phyloP scores from a whole-genome alignment of 2,888 invertebrate species.

The Sinotaia quadrata region DNA sequence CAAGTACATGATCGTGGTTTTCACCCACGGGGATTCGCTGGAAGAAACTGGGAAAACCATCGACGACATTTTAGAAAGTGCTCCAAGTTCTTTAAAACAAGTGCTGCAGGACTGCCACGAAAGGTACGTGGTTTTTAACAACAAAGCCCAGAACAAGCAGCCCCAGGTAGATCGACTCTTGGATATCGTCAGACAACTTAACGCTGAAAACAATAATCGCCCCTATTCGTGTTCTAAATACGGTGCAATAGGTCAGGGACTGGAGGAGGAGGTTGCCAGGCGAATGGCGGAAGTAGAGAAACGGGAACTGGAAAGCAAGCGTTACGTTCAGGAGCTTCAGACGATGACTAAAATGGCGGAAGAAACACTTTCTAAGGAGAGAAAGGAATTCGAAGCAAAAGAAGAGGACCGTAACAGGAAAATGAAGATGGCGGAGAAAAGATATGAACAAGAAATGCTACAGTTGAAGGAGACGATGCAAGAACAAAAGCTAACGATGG shows the following conservation, averaged over 20 bases:
- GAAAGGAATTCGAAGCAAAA: not conserved
- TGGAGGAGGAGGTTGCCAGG: not conserved
- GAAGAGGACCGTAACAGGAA: not conserved
- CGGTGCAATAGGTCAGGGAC: not conserved
- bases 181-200: not conserved
- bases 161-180: not conserved
- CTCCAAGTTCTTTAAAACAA: not conserved
- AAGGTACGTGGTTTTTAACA: not conserved
- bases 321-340: not conserved
- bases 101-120: not conserved
- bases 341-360: not conserved
- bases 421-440: not conserved
- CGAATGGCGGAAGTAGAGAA: not conserved
- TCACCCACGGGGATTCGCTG: not conserved
- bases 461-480: not conserved
- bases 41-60: not conserved
- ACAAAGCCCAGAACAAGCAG: not conserved
- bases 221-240: not conserved
- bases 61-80: not conserved
- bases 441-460: not conserved
- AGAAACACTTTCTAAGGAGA: too few species aligned
- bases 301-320: not conserved
- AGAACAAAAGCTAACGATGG: constrained; percentile 1
- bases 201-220: not conserved
- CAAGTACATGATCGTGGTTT: not conserved